These are phyloP conservation scores for Eriosoma lanigerum DNA, from an alignment of 1,140 invertebrate genomes.

Conservation along the genomic window DNA sequence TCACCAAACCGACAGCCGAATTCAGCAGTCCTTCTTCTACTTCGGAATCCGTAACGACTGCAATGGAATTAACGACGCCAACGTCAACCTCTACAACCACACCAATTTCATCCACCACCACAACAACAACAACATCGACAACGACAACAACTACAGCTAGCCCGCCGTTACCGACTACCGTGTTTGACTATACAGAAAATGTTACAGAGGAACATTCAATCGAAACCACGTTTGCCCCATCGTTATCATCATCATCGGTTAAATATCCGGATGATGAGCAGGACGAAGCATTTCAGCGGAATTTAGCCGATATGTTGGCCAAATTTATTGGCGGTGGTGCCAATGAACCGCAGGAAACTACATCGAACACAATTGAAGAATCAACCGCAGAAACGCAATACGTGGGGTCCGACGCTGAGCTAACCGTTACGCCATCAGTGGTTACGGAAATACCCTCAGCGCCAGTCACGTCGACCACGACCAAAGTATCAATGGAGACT, in stretches of 20 bases:
- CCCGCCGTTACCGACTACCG: constrained; percentile 50
- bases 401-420: constrained; percentile 20
- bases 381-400: constrained; percentile 36
- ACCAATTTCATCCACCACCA: background rate
- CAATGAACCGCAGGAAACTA: background rate
- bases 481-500: constrained; percentile 79
- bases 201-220: background rate
- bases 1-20: constrained; percentile 56
- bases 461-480: constrained; percentile 71
- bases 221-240: background rate
- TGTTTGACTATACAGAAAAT: constrained; percentile 54
- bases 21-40: constrained; percentile 49
- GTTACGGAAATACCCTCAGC: constrained; percentile 61
- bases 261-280: constrained; percentile 4
- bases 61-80: background rate
- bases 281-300: constrained; percentile 46
- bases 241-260: background rate
- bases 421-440: constrained; percentile 55
- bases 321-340: constrained; percentile 13
- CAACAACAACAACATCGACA: background rate
- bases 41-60: background rate
- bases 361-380: constrained; percentile 15
- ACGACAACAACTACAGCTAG: constrained; percentile 12
- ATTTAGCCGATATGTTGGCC: constrained; percentile 37
- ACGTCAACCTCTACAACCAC: background rate